Conservation (phyloP, 2,888 invertebrate genomes). For the Sphecodes monilicornis region DNA sequence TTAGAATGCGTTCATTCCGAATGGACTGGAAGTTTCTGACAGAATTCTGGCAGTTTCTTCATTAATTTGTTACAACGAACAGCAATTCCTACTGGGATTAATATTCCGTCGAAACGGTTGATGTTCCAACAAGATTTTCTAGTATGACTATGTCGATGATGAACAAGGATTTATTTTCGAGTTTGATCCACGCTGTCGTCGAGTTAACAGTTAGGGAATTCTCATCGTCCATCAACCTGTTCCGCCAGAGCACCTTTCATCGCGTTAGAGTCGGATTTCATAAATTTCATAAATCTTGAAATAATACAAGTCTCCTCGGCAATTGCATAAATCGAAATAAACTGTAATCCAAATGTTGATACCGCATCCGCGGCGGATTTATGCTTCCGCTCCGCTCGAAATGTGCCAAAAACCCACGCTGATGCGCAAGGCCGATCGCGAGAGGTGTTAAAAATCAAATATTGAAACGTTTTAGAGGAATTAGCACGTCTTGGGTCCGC, state of each 20-base stretch:
- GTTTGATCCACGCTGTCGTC: background rate
- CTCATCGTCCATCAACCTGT: background rate
- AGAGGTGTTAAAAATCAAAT: slow-evolving; percentile 36
- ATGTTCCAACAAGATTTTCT: background rate
- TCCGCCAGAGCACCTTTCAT: background rate
- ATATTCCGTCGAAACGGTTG: background rate
- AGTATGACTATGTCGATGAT: too few relatives aligned
- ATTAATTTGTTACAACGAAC: too few relatives aligned
- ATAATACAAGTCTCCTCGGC: background rate
- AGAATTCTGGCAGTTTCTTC: too few relatives aligned
- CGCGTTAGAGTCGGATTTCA: background rate
- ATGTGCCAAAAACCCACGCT: slow-evolving; percentile 37
- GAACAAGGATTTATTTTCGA: background rate
- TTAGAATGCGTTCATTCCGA: too few relatives aligned
- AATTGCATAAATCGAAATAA: background rate
- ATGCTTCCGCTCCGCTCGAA: slow-evolving; percentile 17
- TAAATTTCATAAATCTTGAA: background rate
- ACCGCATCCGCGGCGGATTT: slow-evolving; percentile 20
- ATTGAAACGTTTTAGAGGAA: slow-evolving; percentile 31
- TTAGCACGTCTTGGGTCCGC: slow-evolving; percentile 22
- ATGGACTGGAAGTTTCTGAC: background rate
- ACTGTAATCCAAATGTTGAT: slow-evolving; percentile 8
- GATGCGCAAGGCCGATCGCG: background rate
- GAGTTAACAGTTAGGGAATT: background rate
- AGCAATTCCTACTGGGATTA: background rate